phyloP scores from a whole-genome alignment of 2,113 vertebrate genomes.

The Entomyzon cyanotis region DNA sequence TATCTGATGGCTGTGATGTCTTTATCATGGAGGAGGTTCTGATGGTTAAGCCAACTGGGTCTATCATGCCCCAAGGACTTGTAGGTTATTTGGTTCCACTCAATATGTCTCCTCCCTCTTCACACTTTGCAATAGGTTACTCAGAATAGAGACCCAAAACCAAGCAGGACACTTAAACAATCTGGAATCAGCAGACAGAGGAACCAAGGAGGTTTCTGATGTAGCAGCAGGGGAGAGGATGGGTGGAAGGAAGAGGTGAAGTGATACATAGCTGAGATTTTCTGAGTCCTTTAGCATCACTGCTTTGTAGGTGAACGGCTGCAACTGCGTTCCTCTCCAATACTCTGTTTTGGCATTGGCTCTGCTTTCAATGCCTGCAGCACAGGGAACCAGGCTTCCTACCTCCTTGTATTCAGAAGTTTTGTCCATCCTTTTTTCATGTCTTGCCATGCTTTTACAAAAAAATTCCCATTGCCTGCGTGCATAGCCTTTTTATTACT shows the following conservation, averaged over 20 bases:
- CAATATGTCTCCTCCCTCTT: background rate
- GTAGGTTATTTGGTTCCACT: background rate
- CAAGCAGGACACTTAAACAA: background rate
- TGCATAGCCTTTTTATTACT: background rate
- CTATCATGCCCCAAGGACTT: background rate
- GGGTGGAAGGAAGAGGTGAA: background rate
- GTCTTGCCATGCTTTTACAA: background rate
- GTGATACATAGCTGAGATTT: background rate
- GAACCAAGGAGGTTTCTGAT: background rate
- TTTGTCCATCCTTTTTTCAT: background rate
- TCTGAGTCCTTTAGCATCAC: background rate
- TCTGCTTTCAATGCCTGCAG: background rate
- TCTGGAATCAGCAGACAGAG: background rate
- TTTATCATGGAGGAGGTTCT: background rate
- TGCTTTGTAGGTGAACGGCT: background rate
- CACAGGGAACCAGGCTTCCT: background rate
- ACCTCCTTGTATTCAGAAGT: background rate
- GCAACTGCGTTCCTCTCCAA: background rate
- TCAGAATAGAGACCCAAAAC: background rate
- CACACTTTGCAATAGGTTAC: background rate
- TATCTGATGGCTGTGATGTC: background rate
- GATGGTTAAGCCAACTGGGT: background rate
- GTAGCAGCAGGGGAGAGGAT: background rate
- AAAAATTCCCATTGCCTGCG: background rate
- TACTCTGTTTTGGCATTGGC: background rate